A percentile compares a stretch with the other conserved stretches of the same genome.
phyloP scores from a whole-genome alignment of 2,797 vertebrate genomes.

The Pangasius djambal region DNA sequence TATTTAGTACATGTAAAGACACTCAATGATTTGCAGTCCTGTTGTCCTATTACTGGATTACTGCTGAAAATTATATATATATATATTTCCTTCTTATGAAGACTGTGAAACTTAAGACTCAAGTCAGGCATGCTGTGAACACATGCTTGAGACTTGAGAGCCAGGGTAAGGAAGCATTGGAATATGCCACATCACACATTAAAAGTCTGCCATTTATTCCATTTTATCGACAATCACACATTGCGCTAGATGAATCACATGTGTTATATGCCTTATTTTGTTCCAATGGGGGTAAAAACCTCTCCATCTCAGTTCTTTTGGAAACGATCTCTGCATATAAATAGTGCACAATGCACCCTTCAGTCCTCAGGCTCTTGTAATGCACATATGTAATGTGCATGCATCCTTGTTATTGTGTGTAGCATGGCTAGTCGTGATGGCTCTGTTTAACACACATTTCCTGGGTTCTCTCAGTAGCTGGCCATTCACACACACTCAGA shows the following conservation, averaged over 20 bases:
- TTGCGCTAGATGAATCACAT: not conserved
- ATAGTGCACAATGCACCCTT: not conserved
- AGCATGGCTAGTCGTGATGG: conserved; percentile 36
- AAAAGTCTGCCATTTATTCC: not conserved
- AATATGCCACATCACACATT: not conserved
- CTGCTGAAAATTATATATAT: not conserved
- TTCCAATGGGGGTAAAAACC: not conserved
- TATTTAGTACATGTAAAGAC: not conserved
- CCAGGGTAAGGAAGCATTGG: not conserved
- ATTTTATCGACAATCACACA: not conserved
- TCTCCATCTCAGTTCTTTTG: not conserved
- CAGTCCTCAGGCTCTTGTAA: conserved; percentile 28
- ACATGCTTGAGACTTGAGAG: not conserved
- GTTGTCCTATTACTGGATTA: not conserved
- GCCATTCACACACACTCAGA: conserved; percentile 63
- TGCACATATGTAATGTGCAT: conserved; percentile 52
- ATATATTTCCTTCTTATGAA: not conserved
- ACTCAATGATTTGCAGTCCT: not conserved
- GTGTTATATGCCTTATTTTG: not conserved
- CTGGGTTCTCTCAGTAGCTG: conserved; percentile 49
- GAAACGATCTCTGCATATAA: conserved; percentile 24
- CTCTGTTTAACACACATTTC: conserved; percentile 57
- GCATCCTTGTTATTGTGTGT: conserved; percentile 15
- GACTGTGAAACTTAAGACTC: not conserved
- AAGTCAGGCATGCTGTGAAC: not conserved